phyloP scores from a whole-genome alignment of 2,113 vertebrate species.

The Chloroceryle aenea region DNA sequence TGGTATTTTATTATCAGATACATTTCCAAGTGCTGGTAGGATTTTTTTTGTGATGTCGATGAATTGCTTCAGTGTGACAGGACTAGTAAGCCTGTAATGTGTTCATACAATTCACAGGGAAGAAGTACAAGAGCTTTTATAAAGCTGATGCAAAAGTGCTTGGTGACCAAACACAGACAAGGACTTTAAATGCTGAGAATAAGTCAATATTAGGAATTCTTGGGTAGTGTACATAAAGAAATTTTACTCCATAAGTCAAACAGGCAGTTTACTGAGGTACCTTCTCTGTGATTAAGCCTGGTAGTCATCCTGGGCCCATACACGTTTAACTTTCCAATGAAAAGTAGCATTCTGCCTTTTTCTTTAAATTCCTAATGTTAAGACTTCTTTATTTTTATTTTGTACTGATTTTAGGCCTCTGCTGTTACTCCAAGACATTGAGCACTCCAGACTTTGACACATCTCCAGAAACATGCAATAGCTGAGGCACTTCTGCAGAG shows the following conservation, averaged over 20 bases:
- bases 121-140: background rate
- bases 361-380: background rate
- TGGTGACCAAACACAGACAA: background rate
- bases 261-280: background rate
- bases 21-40: background rate
- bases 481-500: background rate
- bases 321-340: background rate
- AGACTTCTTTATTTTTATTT: too few relatives aligned
- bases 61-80: background rate
- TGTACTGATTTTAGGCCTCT: background rate
- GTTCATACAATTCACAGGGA: background rate
- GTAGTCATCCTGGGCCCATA: background rate
- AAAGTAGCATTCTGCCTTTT: background rate
- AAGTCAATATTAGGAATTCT: background rate
- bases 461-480: background rate
- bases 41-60: background rate
- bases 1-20: conserved; percentile 22
- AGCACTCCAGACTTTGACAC: background rate
- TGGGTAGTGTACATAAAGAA: background rate
- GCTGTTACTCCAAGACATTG: background rate
- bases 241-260: background rate
- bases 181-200: background rate
- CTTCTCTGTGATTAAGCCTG: background rate
- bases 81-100: background rate
- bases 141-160: background rate